Base-by-base conservation (phyloP, 2,797 vertebrate species). In the Synanceia verrucosa region DNA sequence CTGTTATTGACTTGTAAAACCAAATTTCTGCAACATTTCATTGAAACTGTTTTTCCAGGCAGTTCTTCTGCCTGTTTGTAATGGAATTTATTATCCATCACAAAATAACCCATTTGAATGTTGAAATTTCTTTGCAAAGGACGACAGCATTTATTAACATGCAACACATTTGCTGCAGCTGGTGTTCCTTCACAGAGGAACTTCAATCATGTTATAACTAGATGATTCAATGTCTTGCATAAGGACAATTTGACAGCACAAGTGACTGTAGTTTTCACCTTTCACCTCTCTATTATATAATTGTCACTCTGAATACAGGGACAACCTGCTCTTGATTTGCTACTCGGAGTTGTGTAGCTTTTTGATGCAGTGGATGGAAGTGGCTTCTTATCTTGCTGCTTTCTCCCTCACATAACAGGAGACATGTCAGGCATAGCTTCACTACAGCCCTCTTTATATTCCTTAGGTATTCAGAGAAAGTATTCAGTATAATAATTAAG, bases 1-100 rank as follows among this genome's bases (percentile, higher is more conserved):
- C 59, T 58, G 53, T 67, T 81, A 77, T 79, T 80, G 74, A 83
- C 79, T 73, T 73, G 46, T 75, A 65, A 77, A 81, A 72, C 19
- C 16, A 58, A 24, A 68, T 65, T 69, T 73, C 44, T 80, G 53
- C 64, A 75, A 67, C 64, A 76, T 77, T 76, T 75, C 63, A 72
- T 56, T 58, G 56, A 60, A 74, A 70, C 44, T 34, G 36, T 60
- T 71, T 47, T 57, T 58, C 7, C 5, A 12, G 48, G 68, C 61
- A 59, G 31, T 51, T 53, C 13, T 10, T 58, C 16, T 55, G 26
- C 59, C 29, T 62, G 12, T 61, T 65, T 71, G 19, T 52, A 29
- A 48, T 62, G 56, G 36, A 57, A 29, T 53, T 65, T 51, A 65
- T 78, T 65, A 62, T 56, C 46, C 23, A 65, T 71, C 57, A 66